Evolutionary conservation across 2,888 invertebrate genomes (phyloP).

Genomic region (Macrophya alboannulata): DNA sequence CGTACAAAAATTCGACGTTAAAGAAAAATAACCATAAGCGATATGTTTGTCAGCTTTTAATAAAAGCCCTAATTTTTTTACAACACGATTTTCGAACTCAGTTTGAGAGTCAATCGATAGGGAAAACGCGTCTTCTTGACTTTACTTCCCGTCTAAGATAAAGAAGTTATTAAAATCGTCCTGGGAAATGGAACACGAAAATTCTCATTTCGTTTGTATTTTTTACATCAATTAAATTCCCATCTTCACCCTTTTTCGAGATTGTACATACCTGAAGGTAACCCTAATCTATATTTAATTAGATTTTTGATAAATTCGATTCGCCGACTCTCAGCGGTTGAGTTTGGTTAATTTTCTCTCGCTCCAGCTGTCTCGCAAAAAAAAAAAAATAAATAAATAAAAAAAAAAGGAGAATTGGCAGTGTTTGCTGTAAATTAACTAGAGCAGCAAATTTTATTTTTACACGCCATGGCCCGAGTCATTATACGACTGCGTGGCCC

Average conservation of each 20-base stretch:
- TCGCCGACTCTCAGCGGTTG: background rate
- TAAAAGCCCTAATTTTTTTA: too few species aligned
- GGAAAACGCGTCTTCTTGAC: too few species aligned
- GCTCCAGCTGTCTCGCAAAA: background rate
- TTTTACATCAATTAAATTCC: background rate
- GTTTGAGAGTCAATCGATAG: too few species aligned
- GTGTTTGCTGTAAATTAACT: background rate
- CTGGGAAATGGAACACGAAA: too few species aligned
- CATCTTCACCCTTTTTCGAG: background rate
- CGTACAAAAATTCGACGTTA: too few species aligned
- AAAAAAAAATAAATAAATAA: background rate
- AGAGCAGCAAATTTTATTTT: constrained; percentile 1
- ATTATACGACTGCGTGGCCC: background rate
- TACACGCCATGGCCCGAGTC: background rate
- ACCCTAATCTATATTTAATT: background rate
- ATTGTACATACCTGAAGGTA: background rate
- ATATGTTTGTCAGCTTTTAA: too few species aligned
- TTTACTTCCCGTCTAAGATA: too few species aligned
- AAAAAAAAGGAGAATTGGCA: background rate
- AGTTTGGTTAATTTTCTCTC: background rate
- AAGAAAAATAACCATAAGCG: too few species aligned
- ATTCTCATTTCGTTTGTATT: background rate
- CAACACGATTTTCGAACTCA: too few species aligned
- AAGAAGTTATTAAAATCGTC: too few species aligned
- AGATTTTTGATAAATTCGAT: background rate